Conservation (phyloP, 2,888 invertebrate genomes). For the Pollenia labialis region DNA sequence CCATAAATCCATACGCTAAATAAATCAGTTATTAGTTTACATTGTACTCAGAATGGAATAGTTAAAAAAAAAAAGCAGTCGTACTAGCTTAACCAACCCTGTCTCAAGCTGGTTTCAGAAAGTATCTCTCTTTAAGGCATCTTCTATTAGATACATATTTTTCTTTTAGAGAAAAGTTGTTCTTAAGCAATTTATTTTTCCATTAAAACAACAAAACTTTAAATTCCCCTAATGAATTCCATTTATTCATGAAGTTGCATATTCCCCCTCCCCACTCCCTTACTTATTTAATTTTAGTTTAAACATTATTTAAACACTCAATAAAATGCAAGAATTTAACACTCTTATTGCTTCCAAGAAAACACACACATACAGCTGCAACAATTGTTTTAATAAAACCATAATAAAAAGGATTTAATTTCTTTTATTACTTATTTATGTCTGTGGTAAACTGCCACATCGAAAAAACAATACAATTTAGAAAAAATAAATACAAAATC, state of each 20-base stretch:
- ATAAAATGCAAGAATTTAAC: slow-evolving; percentile 73
- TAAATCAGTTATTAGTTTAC: too few species aligned
- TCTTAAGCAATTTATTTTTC: background rate
- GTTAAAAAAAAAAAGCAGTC: too few species aligned
- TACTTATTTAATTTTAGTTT: background rate
- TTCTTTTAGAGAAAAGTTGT: too few species aligned
- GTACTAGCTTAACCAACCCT: too few species aligned
- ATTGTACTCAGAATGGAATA: too few species aligned
- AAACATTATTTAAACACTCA: slow-evolving; percentile 59
- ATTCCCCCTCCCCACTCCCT: background rate
- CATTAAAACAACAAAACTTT: background rate
- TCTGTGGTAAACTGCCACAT: slow-evolving; percentile 43
- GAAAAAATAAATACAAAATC: slow-evolving; percentile 16
- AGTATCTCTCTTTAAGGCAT: too few species aligned
- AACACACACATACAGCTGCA: slow-evolving; percentile 7
- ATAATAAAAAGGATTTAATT: slow-evolving; percentile 69
- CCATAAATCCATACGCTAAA: too few species aligned
- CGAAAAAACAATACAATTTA: slow-evolving; percentile 28
- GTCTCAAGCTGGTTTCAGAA: too few species aligned
- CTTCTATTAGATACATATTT: too few species aligned
- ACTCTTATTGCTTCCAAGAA: slow-evolving; percentile 63
- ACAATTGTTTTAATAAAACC: slow-evolving; percentile 63
- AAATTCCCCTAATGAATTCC: slow-evolving; percentile 21
- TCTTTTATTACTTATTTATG: slow-evolving; percentile 63
- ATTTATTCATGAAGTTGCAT: slow-evolving; percentile 36